Percentiles rank a stretch among this genome's conserved stretches.
phyloP scores from a whole-genome alignment of 2,797 vertebrate genomes.

The Acestrorhynchus altus region DNA sequence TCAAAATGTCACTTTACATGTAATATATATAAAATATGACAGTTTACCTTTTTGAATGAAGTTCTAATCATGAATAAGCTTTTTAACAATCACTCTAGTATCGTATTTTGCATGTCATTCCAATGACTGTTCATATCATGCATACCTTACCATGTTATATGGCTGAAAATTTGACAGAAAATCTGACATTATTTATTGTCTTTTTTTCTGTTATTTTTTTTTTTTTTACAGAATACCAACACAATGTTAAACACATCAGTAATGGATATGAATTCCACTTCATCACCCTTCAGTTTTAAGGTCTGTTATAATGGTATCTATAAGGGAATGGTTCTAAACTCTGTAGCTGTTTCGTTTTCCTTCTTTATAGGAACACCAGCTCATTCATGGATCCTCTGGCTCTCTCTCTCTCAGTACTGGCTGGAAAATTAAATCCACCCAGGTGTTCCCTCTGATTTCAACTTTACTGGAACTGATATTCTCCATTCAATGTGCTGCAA shows the following conservation, averaged over 20 bases:
- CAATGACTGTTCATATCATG: too few relatives aligned
- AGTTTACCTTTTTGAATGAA: too few relatives aligned
- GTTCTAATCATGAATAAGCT: too few relatives aligned
- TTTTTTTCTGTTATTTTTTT: neutral
- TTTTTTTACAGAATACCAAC: neutral
- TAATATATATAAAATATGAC: too few relatives aligned
- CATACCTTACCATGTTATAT: too few relatives aligned
- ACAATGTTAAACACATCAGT: slow-evolving; percentile 1
- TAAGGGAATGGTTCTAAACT: neutral
- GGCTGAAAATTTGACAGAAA: too few relatives aligned
- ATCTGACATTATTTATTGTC: too few relatives aligned
- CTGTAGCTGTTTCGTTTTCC: neutral
- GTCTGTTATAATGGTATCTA: neutral
- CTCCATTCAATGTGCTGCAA: neutral
- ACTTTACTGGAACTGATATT: neutral
- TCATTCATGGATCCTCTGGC: neutral
- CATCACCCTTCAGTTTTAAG: too few relatives aligned
- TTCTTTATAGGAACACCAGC: slow-evolving; percentile 28
- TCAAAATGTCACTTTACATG: too few relatives aligned
- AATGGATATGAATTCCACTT: neutral
- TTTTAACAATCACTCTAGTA: too few relatives aligned
- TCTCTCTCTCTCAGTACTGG: neutral
- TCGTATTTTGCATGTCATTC: too few relatives aligned
- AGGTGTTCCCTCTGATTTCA: neutral
- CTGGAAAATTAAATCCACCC: neutral